A percentile compares a stretch with the other conserved stretches of the same genome.
These are phyloP conservation scores for Crotalus helleri DNA, from an alignment of 2,113 vertebrate genomes.

Conservation along the genomic window DNA sequence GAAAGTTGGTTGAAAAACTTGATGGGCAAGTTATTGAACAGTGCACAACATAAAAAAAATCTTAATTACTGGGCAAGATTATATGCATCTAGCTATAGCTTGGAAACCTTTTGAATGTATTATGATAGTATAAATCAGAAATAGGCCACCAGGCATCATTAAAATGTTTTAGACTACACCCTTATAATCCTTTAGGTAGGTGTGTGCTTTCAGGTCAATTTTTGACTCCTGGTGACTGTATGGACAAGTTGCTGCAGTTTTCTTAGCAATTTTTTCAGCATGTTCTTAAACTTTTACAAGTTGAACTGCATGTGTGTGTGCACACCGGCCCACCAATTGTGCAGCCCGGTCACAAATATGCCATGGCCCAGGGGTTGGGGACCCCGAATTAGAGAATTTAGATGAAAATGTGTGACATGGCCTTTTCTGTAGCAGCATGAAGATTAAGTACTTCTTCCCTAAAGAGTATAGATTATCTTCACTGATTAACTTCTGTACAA, in stretches of 20 bases:
- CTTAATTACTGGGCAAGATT: not conserved
- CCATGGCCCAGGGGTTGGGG: not conserved
- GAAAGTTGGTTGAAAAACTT: not conserved
- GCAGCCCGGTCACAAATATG: not conserved
- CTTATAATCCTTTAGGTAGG: not conserved
- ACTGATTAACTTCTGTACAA: not conserved
- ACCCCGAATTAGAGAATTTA: not conserved
- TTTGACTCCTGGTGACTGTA: not conserved
- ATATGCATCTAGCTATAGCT: not conserved
- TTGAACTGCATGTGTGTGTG: not conserved
- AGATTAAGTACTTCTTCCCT: not conserved
- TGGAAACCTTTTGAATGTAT: not conserved
- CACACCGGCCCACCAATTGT: fast-evolving
- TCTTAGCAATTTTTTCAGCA: not conserved
- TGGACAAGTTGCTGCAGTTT: not conserved
- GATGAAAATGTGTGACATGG: not conserved
- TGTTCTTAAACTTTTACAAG: not conserved
- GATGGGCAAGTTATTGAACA: not conserved
- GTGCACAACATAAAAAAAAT: not conserved
- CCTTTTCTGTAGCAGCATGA: not conserved
- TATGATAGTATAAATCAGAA: not conserved
- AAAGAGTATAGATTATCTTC: not conserved
- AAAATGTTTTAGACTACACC: not conserved
- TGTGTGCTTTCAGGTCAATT: not conserved
- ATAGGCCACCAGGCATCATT: not conserved